A percentile compares a stretch with the other conserved stretches of the same genome.
phyloP scores from a whole-genome alignment of 2,113 vertebrate species.

The Jacana jacana region DNA sequence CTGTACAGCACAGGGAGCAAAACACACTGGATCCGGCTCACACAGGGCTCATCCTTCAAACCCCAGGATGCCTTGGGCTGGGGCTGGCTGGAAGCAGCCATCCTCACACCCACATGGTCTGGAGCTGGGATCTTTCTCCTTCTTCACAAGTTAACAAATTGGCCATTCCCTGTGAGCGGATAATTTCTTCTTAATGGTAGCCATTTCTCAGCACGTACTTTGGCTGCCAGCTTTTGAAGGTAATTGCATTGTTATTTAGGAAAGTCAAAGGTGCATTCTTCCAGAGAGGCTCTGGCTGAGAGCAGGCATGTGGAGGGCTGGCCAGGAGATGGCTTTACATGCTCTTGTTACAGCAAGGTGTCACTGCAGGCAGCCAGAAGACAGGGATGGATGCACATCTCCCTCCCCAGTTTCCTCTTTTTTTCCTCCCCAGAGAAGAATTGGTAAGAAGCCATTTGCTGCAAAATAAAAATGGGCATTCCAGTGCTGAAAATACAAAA shows the following conservation, averaged over 20 bases:
- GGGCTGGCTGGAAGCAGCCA: not conserved
- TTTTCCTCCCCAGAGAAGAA: not conserved
- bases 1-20: not conserved
- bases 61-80: not conserved
- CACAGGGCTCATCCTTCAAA: not conserved
- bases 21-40: not conserved
- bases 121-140: not conserved
- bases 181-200: constrained; percentile 73
- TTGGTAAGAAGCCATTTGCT: not conserved
- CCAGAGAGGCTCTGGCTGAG: constrained; percentile 22
- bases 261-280: constrained; percentile 69
- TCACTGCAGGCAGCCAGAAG: constrained; percentile 30
- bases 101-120: not conserved
- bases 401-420: not conserved
- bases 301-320: not conserved
- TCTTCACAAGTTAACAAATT: constrained; percentile 60
- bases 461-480: not conserved
- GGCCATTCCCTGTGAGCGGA: constrained; percentile 40
- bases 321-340: not conserved
- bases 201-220: constrained; percentile 67
- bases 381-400: not conserved
- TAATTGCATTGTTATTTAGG: constrained; percentile 73
- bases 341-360: constrained; percentile 27
- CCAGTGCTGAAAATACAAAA: constrained; percentile 31
- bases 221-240: constrained; percentile 66